Base-by-base conservation (phyloP, 2,888 invertebrate species). In the Epinotia ramella region DNA sequence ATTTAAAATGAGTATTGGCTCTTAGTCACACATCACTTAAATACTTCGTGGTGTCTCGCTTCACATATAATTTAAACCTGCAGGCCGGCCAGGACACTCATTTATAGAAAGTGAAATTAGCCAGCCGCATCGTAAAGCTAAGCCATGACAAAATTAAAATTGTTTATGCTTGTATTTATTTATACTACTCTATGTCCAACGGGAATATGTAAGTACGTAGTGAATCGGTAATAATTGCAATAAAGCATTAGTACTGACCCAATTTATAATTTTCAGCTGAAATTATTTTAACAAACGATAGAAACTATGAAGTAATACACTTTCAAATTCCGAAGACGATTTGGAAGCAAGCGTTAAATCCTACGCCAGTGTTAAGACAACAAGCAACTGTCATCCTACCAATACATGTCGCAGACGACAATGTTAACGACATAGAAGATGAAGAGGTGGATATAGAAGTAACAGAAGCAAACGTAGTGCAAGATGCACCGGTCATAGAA, bases 351-450 rank as follows among this genome's bases (percentile, higher is more conserved):
- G 94, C 93, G 3, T 82, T 93, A 40, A 77, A 85, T 11, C 90
- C 92, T 7, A 89, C 91, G 28, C 91, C 93, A 11, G 87, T 94
- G n/a, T 79, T 94, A 0, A 93, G 87, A 82, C 91, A 94, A 44
- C 85, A 90, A 60, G 91, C 91, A 7, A 94, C 94, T 2, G 85
- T 94, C 59, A 90, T 91, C 20, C 76, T 94, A 24, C 94, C 87
- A 79, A 89, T 90, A 78, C 91, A 95, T 77, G 87, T 95, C 13
- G 90, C 92, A 46, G 84, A 83, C 60, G 85, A 87, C 24, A 86
- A 87, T 0, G 81, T 83, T 28, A 77, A 80, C 53, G 81, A 81
- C 53, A 53, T 78, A n/a, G 79, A 83, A 28, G 80, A 84, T 76
- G 83, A 87, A 18, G 79, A 82, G 53, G 82, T 84, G 40, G 84